phyloP scores from a whole-genome alignment of 1,140 invertebrate genomes.

The Phthorimaea operculella region DNA sequence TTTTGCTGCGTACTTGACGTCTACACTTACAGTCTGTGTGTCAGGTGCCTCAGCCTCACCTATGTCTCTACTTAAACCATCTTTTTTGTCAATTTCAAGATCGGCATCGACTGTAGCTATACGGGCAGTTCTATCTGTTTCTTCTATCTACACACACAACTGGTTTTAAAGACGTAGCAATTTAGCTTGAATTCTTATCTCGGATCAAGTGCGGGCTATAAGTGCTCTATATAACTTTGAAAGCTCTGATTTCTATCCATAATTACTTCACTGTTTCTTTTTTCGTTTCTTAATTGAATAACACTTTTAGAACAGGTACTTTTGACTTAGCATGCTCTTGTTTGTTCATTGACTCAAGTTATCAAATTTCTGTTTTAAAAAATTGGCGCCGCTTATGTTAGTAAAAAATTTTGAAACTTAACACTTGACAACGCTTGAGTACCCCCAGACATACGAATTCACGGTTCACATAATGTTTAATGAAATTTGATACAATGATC shows the following conservation, averaged over 20 bases:
- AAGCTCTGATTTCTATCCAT: background rate
- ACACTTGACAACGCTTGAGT: conserved; percentile 39
- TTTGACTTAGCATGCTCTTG: background rate
- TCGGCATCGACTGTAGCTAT: background rate
- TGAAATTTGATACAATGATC: conserved; percentile 16
- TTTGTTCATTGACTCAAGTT: background rate
- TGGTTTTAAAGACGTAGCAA: background rate
- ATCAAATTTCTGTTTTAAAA: conserved; percentile 14
- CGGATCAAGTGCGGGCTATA: background rate
- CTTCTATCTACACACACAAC: background rate
- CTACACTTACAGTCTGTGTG: conserved; percentile 12
- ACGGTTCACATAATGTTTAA: conserved; percentile 24
- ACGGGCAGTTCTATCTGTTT: background rate
- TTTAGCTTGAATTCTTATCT: background rate
- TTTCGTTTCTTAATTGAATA: background rate
- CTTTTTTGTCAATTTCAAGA: background rate
- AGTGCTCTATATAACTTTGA: background rate
- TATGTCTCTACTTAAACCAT: background rate
- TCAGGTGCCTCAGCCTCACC: conserved; percentile 19
- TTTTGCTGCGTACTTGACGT: conserved; percentile 54
- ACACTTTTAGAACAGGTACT: background rate
- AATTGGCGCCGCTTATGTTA: conserved; percentile 34
- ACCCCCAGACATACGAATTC: conserved; percentile 33
- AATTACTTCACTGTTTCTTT: background rate
- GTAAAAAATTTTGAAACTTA: conserved; percentile 35